A percentile compares a stretch with the other conserved stretches of the same genome.
phyloP scores from a whole-genome alignment of 2,113 vertebrate genomes.

The Anseranas semipalmata region DNA sequence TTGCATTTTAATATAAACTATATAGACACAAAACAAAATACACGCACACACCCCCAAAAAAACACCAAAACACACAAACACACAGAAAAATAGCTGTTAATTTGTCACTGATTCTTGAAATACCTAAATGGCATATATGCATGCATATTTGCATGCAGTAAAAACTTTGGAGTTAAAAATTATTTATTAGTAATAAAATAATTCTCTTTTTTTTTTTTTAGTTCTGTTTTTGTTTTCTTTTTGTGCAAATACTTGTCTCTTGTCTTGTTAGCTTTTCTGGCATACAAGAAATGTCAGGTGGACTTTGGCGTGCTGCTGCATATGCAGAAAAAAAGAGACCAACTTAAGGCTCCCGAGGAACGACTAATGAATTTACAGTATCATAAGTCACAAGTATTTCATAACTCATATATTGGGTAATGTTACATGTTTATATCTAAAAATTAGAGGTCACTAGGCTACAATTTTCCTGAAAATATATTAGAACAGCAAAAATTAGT shows the following conservation, averaged over 20 bases:
- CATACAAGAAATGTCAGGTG: background rate
- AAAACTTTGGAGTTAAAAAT: background rate
- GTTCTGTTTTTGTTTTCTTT: no score
- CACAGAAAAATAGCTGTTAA: background rate
- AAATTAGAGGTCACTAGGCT: conserved; percentile 5
- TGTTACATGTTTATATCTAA: conserved; percentile 9
- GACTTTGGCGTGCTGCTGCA: background rate
- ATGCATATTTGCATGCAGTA: background rate
- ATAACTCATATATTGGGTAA: background rate
- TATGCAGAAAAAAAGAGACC: background rate
- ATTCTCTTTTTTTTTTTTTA: no score
- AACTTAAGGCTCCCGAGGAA: background rate
- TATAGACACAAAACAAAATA: background rate
- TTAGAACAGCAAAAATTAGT: background rate
- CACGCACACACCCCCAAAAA: background rate
- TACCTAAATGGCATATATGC: background rate
- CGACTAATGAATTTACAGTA: background rate
- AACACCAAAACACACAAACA: background rate
- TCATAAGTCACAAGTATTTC: background rate
- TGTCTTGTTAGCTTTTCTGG: background rate
- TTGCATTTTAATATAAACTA: background rate
- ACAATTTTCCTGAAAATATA: conserved; percentile 5
- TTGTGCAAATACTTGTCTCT: background rate
- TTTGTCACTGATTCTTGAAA: background rate
- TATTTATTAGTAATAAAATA: background rate